Percentiles rank a stretch among this genome's conserved stretches.
phyloP scores from a whole-genome alignment of 1,140 invertebrate species.

The Drosophila micromelanica region DNA sequence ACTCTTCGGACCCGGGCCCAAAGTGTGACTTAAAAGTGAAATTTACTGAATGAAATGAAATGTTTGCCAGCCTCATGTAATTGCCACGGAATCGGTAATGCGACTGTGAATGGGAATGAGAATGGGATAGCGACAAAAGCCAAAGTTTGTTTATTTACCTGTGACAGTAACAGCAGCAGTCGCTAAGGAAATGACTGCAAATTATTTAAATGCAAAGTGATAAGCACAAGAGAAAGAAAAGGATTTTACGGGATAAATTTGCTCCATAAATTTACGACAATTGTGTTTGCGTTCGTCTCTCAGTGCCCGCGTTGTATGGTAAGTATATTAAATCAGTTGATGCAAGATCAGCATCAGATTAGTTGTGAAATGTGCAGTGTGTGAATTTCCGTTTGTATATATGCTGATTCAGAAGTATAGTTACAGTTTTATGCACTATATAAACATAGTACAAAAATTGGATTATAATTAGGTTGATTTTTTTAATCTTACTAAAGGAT shows the following conservation, averaged over 20 bases:
- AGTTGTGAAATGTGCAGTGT: no score
- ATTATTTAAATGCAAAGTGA: slow-evolving; percentile 39
- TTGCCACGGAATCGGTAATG: slow-evolving; percentile 32
- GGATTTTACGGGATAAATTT: not conserved
- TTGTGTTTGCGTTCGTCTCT: slow-evolving; percentile 7
- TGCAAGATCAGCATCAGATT: slow-evolving; percentile 16
- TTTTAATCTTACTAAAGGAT: no score
- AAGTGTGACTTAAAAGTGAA: slow-evolving; percentile 74
- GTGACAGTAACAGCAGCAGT: slow-evolving; percentile 51
- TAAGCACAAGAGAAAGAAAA: slow-evolving; percentile 36
- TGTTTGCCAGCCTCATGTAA: slow-evolving; percentile 52
- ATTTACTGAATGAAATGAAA: slow-evolving; percentile 81
- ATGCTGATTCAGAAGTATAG: not conserved
- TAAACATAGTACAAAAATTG: no score
- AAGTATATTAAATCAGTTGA: slow-evolving; percentile 24
- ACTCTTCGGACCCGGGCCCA: slow-evolving; percentile 51
- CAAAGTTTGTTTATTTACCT: slow-evolving; percentile 41
- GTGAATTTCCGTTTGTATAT: no score
- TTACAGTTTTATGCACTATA: not conserved
- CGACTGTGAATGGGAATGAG: slow-evolving; percentile 14
- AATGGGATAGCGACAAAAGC: slow-evolving; percentile 11
- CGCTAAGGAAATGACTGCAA: slow-evolving; percentile 50
- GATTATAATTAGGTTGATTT: no score
- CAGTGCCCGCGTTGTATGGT: slow-evolving; percentile 49
- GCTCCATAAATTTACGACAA: not conserved